These are phyloP conservation scores for Panzeria rudis DNA, from an alignment of 2,888 invertebrate genomes.

Conservation along the genomic window DNA sequence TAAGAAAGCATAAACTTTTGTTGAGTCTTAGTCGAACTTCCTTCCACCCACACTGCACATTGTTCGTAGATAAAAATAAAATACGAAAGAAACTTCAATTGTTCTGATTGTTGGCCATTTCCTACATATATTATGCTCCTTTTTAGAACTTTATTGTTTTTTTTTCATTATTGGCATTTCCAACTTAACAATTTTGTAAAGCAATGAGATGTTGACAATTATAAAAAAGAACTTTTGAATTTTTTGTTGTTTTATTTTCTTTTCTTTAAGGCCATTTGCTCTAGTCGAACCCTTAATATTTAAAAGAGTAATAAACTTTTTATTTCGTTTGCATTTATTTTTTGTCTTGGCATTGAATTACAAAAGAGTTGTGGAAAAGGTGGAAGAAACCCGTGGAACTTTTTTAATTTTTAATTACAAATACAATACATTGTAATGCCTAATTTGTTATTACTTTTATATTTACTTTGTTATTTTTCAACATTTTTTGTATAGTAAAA, in stretches of 20 bases:
- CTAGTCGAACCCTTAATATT: not conserved
- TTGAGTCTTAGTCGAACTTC: not conserved
- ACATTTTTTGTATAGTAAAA: not conserved
- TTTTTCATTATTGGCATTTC: conserved; percentile 32
- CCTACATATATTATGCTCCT: conserved; percentile 4
- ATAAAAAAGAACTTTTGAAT: conserved; percentile 6
- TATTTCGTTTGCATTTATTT: not conserved
- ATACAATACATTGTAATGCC: not conserved
- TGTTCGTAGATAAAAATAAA: not conserved
- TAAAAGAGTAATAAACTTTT: not conserved
- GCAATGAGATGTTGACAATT: conserved; percentile 25
- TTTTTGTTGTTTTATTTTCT: not conserved
- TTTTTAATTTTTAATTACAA: not conserved
- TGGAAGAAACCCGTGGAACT: too few species aligned
- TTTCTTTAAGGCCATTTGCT: not conserved
- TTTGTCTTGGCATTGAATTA: not conserved
- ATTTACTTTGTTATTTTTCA: not conserved
- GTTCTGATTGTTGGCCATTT: conserved; percentile 31
- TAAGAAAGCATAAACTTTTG: not conserved
- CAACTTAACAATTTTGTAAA: not conserved
- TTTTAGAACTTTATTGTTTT: conserved; percentile 16
- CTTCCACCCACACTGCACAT: not conserved
- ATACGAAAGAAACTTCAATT: conserved; percentile 23
- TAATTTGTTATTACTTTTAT: not conserved
- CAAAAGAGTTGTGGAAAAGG: not conserved